phyloP scores from a whole-genome alignment of 2,113 vertebrate species.

The Aegithalos caudatus region DNA sequence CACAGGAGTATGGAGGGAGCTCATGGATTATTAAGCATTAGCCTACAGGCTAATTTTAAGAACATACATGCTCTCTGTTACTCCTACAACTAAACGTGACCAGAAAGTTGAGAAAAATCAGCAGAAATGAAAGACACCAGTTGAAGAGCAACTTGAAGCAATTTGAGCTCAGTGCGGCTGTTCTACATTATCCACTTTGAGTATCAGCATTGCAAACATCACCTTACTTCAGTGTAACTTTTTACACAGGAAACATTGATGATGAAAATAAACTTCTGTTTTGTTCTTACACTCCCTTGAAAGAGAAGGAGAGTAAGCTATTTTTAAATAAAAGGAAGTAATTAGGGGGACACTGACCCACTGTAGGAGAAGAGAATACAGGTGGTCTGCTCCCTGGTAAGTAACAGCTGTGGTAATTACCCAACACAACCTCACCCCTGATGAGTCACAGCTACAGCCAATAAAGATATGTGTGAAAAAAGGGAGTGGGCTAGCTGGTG shows the following conservation, averaged over 20 bases:
- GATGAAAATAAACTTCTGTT: not conserved
- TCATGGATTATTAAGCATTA: not conserved
- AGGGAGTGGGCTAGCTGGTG: not conserved
- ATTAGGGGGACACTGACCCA: not conserved
- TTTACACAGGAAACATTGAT: not conserved
- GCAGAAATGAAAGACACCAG: not conserved
- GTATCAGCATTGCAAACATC: not conserved
- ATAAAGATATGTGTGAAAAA: not conserved
- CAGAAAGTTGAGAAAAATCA: not conserved
- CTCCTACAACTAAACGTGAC: not conserved
- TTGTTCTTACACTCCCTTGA: not conserved
- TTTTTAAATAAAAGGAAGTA: not conserved
- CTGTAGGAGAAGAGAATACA: not conserved
- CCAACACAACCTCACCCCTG: not conserved
- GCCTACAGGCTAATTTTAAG: not conserved
- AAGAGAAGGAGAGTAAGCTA: not conserved
- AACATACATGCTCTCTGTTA: not conserved
- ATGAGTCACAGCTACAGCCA: not conserved
- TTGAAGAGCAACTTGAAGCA: not conserved
- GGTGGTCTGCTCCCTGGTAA: not conserved
- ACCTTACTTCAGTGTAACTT: not conserved
- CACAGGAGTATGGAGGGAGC: not conserved
- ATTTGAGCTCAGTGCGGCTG: not conserved
- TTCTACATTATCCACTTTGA: not conserved
- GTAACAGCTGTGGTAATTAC: not conserved